Base-by-base conservation (phyloP, 2,113 vertebrate species). In the Otocyon megalotis region DNA sequence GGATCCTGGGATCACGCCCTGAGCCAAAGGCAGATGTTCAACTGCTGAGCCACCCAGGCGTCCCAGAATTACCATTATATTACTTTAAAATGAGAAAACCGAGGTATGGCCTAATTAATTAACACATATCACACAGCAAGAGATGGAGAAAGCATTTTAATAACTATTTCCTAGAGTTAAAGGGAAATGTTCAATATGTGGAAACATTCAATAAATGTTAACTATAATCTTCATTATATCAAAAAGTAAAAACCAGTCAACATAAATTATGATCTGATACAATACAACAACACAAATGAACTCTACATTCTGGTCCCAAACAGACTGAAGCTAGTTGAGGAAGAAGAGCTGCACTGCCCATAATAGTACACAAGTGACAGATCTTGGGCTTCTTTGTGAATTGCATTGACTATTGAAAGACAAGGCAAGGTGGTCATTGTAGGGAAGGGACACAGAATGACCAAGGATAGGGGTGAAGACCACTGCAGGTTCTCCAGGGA, bases 221-320 rank as follows among this genome's bases (percentile, higher is more conserved):
- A 53, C 3, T 58, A 13, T 74, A 54, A 94, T 65, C 63, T 90
- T 91, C 35, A 84, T 30, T 63, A 54, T 53, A 89, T 72, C 85
- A 67, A 60, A 84, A 71, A 94, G 12, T 87, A 84, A 93, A 89
- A 83, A 76, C 80, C 26, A 87, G 87, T 82, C 22, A 54, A 86
- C 11, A 53, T 76, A 58, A 93, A 56, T 72, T 62, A 80, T 8
- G 60, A 60, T 50, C 15, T 58, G 91, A 58, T 50, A 48, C 3
- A 54, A 77, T 26, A 86, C 30, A 80, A 17, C 60, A 95, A 60
- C 22, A 76, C 3, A 85, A 92, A 72, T 77, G 17, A 8, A 65
- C 84, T 65, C 35, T 48, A 53, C 14, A 20, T 48, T 88, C 63
- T 54, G 30, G 4, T 77, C 89, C 19, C 54, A 65, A 93, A 77